Percentiles rank a stretch among this genome's conserved stretches.
These are phyloP conservation scores for Eupithecia centaureata DNA, from an alignment of 2,888 invertebrate species.

Conservation along the genomic window DNA sequence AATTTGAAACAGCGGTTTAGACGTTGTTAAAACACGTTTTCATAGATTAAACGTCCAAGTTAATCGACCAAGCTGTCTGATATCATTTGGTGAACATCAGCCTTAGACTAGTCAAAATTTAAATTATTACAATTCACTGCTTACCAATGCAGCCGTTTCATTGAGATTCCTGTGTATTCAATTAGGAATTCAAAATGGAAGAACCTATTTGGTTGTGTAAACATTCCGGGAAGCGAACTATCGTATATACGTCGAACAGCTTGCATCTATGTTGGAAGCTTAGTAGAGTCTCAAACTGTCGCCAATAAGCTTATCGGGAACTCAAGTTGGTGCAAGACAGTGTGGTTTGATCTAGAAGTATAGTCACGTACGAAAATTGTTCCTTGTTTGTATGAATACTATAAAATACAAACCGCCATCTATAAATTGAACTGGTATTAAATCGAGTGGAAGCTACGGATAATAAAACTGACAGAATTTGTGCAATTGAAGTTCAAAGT, in stretches of 20 bases:
- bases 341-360: neutral
- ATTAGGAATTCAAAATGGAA: conserved; percentile 26
- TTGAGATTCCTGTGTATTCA: conserved; percentile 18
- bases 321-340: neutral
- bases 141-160: conserved; percentile 11
- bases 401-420: neutral
- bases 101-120: too few species aligned
- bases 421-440: neutral
- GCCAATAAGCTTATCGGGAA: conserved; percentile 14
- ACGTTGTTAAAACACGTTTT: too few species aligned
- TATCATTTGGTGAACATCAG: too few species aligned
- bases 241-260: conserved; percentile 16
- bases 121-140: too few species aligned
- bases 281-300: conserved; percentile 12
- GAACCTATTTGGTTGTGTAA: conserved; percentile 19
- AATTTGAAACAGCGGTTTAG: too few species aligned
- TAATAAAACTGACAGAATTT: neutral
- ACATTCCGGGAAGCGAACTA: conserved; percentile 7
- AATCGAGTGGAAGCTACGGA: neutral
- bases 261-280: conserved; percentile 14
- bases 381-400: neutral
- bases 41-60: too few species aligned
- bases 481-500: neutral
- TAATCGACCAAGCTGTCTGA: too few species aligned
- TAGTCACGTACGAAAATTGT: neutral